These are phyloP conservation scores for Lasioglossum leucozonium DNA, from an alignment of 2,888 invertebrate species.

Conservation along the genomic window DNA sequence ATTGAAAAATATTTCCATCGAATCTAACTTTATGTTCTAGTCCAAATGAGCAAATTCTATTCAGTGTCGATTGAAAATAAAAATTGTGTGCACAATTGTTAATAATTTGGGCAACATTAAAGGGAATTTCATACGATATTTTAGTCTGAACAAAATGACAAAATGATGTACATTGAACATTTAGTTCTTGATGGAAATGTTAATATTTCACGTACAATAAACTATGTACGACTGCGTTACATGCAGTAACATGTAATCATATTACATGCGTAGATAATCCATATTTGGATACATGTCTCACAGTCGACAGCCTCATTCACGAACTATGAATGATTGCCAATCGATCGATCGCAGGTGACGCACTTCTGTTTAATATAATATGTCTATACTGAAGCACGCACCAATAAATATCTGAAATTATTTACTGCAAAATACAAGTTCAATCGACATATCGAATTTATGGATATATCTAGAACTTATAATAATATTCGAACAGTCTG, in stretches of 20 bases:
- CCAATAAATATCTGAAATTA: background rate
- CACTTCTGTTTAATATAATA: background rate
- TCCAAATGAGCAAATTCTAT: too few species aligned
- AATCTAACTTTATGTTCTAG: too few species aligned
- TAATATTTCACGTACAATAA: background rate
- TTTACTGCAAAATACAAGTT: background rate
- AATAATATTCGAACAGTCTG: too few species aligned
- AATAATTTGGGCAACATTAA: too few species aligned
- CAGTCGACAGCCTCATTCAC: conserved; percentile 35
- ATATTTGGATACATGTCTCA: background rate
- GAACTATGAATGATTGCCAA: conserved; percentile 8
- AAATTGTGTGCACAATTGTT: too few species aligned
- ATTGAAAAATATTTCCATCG: too few species aligned
- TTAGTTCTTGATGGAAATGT: background rate
- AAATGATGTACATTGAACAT: background rate
- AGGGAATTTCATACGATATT: background rate
- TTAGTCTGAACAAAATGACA: background rate
- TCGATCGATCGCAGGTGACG: background rate
- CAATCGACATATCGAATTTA: background rate
- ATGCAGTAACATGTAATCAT: background rate
- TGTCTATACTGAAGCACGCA: too few species aligned
- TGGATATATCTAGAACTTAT: too few species aligned
- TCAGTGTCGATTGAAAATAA: too few species aligned
- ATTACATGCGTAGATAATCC: conserved; percentile 10
- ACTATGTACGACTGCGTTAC: background rate